A percentile compares a stretch with the other conserved stretches of the same genome.
These are phyloP conservation scores for Chorisops tibialis DNA, from an alignment of 2,888 invertebrate species.

Conservation along the genomic window DNA sequence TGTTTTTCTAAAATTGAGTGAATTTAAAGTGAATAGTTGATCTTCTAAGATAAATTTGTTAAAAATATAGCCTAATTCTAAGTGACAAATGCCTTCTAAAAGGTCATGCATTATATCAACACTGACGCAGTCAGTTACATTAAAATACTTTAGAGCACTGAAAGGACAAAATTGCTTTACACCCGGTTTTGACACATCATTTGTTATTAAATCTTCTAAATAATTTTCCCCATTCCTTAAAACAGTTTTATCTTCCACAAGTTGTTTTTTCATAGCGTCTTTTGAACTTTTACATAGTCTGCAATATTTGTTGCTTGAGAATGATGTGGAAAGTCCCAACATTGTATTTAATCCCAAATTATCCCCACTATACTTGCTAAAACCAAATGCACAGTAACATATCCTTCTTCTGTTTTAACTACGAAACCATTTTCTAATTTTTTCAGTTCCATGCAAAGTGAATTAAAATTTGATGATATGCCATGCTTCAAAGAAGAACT, in stretches of 20 bases:
- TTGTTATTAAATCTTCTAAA: background rate
- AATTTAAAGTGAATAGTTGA: constrained; percentile 17
- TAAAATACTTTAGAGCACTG: constrained; percentile 39
- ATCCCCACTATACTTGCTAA: constrained; percentile 16
- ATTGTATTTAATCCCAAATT: constrained; percentile 16
- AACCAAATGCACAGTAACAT: background rate
- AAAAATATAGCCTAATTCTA: constrained; percentile 23
- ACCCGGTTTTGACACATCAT: constrained; percentile 8
- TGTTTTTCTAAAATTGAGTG: constrained; percentile 23
- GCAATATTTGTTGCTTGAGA: constrained; percentile 14
- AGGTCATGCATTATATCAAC: constrained; percentile 34
- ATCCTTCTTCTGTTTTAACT: background rate
- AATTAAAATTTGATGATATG: constrained; percentile 3
- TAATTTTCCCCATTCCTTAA: constrained; percentile 8
- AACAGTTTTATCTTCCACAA: background rate
- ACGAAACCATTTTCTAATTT: constrained; percentile 24
- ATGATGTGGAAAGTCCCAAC: constrained; percentile 1
- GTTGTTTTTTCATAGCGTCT: background rate
- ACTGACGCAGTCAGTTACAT: constrained; percentile 19
- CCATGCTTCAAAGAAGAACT: background rate
- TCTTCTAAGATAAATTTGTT: constrained; percentile 28
- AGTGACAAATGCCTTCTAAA: constrained; percentile 31
- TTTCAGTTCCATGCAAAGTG: constrained; percentile 8
- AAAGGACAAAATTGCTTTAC: constrained; percentile 12
- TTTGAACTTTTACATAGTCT: constrained; percentile 13